phyloP scores from a whole-genome alignment of 2,113 vertebrate species.

The Corynorhinus townsendii region DNA sequence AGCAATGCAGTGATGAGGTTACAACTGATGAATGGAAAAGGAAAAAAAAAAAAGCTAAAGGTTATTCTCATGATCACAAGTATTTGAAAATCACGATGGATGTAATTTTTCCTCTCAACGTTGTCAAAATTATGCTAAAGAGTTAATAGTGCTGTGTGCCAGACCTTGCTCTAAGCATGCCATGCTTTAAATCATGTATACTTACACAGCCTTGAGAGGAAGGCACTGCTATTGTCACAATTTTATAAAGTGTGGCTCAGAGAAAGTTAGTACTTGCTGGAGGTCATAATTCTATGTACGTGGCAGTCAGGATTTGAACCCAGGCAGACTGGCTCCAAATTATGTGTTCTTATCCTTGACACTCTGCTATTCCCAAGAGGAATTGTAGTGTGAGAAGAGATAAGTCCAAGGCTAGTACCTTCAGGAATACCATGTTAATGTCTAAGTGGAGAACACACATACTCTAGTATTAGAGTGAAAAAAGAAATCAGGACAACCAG shows the following conservation, averaged over 20 bases:
- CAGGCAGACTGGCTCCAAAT: neutral
- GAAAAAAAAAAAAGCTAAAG: neutral
- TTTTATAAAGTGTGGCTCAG: neutral
- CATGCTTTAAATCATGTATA: neutral
- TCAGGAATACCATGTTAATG: neutral
- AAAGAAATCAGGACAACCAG: neutral
- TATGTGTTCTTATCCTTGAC: neutral
- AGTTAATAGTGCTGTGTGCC: neutral
- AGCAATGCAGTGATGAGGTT: neutral
- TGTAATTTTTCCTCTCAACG: neutral
- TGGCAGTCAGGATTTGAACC: neutral
- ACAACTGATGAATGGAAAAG: neutral
- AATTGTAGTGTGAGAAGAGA: neutral
- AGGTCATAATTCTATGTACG: neutral
- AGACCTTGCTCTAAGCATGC: neutral
- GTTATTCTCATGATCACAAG: neutral
- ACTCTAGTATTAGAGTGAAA: neutral
- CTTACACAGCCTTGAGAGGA: neutral
- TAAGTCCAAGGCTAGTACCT: neutral
- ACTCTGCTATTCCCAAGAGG: neutral
- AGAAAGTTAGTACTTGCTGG: neutral
- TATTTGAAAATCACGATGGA: neutral
- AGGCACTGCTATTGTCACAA: neutral
- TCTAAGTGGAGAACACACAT: neutral
- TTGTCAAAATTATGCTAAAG: neutral